Evolutionary conservation across 2,113 vertebrate genomes (phyloP).

Genomic region (Proteles cristata): DNA sequence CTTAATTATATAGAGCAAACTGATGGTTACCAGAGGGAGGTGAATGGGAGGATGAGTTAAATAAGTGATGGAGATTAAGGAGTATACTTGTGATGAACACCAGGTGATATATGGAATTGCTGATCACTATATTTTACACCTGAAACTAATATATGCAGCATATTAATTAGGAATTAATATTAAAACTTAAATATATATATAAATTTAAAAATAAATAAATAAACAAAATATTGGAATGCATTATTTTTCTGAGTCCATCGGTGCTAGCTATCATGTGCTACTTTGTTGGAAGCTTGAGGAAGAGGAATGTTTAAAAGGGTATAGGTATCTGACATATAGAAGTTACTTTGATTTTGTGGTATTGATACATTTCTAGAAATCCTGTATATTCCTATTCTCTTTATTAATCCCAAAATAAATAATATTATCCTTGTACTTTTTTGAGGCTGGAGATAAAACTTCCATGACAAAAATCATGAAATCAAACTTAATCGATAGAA

Average conservation of each 20-base stretch:
- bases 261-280: background rate
- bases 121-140: background rate
- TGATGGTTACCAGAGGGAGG: background rate
- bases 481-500: background rate
- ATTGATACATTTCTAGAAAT: background rate
- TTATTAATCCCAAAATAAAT: background rate
- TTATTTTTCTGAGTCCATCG: background rate
- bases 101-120: background rate
- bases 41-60: background rate
- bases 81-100: background rate
- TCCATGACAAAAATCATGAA: background rate
- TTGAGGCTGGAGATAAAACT: background rate
- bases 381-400: background rate
- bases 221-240: background rate
- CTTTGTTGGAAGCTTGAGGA: background rate
- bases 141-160: background rate
- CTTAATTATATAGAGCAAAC: background rate
- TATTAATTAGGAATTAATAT: background rate
- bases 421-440: background rate
- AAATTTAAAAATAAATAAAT: background rate
- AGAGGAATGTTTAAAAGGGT: background rate
- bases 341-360: background rate
- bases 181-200: background rate
- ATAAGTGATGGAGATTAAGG: background rate
- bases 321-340: background rate